Evolutionary conservation across 1,140 invertebrate species (phyloP).

Genomic region (Euura saliciscinereae): DNA sequence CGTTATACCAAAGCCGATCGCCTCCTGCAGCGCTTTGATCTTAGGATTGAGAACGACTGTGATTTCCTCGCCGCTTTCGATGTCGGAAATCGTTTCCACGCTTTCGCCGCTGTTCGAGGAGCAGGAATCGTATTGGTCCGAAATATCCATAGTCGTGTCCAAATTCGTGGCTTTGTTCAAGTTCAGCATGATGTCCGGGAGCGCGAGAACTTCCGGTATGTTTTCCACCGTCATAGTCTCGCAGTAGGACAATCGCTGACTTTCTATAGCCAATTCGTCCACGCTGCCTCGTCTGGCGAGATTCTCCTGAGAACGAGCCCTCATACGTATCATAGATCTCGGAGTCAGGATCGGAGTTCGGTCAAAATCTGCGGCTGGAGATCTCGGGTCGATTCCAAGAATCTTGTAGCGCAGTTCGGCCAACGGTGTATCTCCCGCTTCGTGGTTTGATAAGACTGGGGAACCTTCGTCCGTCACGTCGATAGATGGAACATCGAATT

Average conservation of each 20-base stretch:
- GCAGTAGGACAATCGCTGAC: slow-evolving; percentile 31
- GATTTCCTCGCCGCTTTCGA: slow-evolving; percentile 17
- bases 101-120: slow-evolving; percentile 1
- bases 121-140: background rate
- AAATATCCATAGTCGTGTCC: background rate
- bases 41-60: slow-evolving; percentile 11
- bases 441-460: too few relatives aligned
- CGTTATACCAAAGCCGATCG: background rate
- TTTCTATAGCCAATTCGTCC: slow-evolving; percentile 24
- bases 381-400: slow-evolving; percentile 45
- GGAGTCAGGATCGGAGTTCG: slow-evolving; percentile 49
- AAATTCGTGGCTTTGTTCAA: background rate
- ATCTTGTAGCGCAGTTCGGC: slow-evolving; percentile 19
- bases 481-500: background rate
- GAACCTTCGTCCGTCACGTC: background rate
- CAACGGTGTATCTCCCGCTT: slow-evolving; percentile 29
- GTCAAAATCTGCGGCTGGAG: slow-evolving; percentile 46
- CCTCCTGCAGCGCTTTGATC: background rate
- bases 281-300: slow-evolving; percentile 16
- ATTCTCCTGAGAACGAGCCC: slow-evolving; percentile 23
- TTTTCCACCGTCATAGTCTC: slow-evolving; percentile 31
- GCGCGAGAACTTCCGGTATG: slow-evolving; percentile 40
- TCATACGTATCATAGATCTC: slow-evolving; percentile 33
- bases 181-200: slow-evolving; percentile 30
- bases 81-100: slow-evolving; percentile 16